These are phyloP conservation scores for Coleophora flavipennella DNA, from an alignment of 2,888 invertebrate genomes.

Conservation along the genomic window DNA sequence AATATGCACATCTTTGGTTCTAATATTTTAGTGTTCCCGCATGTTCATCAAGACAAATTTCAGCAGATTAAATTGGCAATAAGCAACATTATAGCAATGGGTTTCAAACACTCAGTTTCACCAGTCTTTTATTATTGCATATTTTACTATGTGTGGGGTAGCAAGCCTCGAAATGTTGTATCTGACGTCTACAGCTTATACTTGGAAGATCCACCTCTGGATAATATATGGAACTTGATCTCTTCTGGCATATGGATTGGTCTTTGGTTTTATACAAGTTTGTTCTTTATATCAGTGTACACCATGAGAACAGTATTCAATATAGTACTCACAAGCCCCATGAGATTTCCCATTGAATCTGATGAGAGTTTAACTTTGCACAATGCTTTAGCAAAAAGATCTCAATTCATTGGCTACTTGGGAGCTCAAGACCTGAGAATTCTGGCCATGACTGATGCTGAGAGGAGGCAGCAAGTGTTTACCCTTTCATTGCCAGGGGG, in stretches of 20 bases:
- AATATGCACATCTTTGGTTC: slow-evolving; percentile 69
- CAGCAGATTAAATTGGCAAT: slow-evolving; percentile 76
- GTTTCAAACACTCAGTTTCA: slow-evolving; percentile 72
- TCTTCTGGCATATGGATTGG: slow-evolving; percentile 72
- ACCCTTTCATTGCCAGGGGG: slow-evolving; percentile 86
- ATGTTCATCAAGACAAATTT: slow-evolving; percentile 80
- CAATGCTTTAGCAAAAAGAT: slow-evolving; percentile 74
- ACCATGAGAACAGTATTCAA: slow-evolving; percentile 80
- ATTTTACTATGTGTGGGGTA: slow-evolving; percentile 76
- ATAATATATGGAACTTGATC: slow-evolving; percentile 58
- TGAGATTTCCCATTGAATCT: slow-evolving; percentile 75
- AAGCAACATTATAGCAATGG: slow-evolving; percentile 68
- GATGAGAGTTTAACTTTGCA: slow-evolving; percentile 66
- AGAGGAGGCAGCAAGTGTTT: slow-evolving; percentile 77
- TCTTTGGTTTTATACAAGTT: slow-evolving; percentile 78
- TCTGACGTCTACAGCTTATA: slow-evolving; percentile 67
- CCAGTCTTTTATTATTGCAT: slow-evolving; percentile 75
- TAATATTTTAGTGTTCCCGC: slow-evolving; percentile 76
- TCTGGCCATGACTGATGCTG: slow-evolving; percentile 74
- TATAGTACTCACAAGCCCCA: slow-evolving; percentile 79
- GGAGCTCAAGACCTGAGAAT: slow-evolving; percentile 82
- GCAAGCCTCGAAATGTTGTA: slow-evolving; percentile 62
- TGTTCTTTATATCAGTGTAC: slow-evolving; percentile 80
- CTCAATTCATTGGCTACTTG: slow-evolving; percentile 81
- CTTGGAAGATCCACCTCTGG: slow-evolving; percentile 64